These are phyloP conservation scores for Trinorchestia longiramus DNA, from an alignment of 1,140 invertebrate genomes.

Conservation along the genomic window DNA sequence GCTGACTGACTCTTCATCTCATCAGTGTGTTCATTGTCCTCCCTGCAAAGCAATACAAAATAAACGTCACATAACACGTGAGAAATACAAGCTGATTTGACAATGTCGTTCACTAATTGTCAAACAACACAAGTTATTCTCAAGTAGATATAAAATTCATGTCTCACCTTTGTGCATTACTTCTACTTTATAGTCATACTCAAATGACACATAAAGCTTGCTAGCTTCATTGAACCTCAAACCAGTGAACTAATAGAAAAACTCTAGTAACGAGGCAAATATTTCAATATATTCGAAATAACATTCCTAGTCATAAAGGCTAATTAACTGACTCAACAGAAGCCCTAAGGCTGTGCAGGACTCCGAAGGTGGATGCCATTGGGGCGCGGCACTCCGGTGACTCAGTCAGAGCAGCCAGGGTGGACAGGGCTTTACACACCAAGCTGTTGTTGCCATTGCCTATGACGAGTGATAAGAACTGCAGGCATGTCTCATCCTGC, in stretches of 20 bases:
- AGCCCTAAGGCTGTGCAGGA: slow-evolving; percentile 46
- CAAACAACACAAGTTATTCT: not conserved
- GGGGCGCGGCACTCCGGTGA: slow-evolving; percentile 27
- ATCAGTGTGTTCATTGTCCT: slow-evolving; percentile 43
- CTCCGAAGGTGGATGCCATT: slow-evolving; percentile 28
- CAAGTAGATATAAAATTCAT: not conserved
- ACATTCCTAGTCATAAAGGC: too few species aligned
- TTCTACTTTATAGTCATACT: not conserved
- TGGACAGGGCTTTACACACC: slow-evolving; percentile 1
- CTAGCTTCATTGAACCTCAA: not conserved
- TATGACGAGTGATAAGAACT: slow-evolving; percentile 31
- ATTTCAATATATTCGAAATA: not conserved
- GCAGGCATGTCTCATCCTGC: slow-evolving; percentile 35
- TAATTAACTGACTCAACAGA: slow-evolving; percentile 18
- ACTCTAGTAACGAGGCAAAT: not conserved
- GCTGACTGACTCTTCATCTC: slow-evolving; percentile 47
- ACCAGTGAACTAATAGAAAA: not conserved
- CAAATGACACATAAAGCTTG: not conserved
- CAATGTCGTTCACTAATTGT: not conserved
- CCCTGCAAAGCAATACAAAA: not conserved
- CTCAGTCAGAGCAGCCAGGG: slow-evolving; percentile 29
- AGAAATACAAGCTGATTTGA: not conserved
- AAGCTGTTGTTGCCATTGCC: slow-evolving; percentile 33
- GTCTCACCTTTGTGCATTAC: not conserved
- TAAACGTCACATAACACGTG: not conserved